Base-by-base conservation (phyloP, 2,113 vertebrate species). In the Fukomys damarensis region DNA sequence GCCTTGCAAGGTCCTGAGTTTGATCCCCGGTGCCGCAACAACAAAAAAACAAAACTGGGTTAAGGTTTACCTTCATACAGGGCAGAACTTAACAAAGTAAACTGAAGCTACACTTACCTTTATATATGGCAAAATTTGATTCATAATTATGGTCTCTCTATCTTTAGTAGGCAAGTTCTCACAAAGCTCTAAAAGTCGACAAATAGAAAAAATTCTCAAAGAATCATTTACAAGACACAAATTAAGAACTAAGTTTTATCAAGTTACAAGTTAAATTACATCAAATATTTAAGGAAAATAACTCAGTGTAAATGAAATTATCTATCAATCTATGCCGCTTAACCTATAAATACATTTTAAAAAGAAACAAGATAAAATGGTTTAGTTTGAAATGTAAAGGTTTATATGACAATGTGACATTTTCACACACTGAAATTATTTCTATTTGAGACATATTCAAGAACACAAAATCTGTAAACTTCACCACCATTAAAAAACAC, bases 81-180 rank as follows among this genome's bases (percentile, higher is more conserved):
- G 98, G 98, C 41, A 99, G 97, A 95, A 99, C 99, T 38, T 91
- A 95, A 89, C 52, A 91, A 92, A 94, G 72, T 84, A 94, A 89
- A 70, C 9, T 61, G 32, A 63, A 89, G 52, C 87, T 82, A 82
- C 65, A 10, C 59, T 98, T 99, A 99, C 99, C 99, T 99, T 99
- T 96, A 99, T 99, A 91, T 99, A 99, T 83, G 99, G 99, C 58
- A 99, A 98, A 96, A 99, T 99, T 90, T 99, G 99, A 98, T 98
- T 99, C 99, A 99, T 99, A 97, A 99, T 99, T 97, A 99, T 98
- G 72, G 99, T 98, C 96, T 99, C 99, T 98, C 99, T 99, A 95
- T 98, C 99, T 97, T 99, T 99, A 96, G 97, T 98, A 19, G 99
- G 99, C 96, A 99, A 98, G 97, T 99, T 99, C 97, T 99, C 99